These are phyloP conservation scores for Anarhynchus alexandrinus DNA, from an alignment of 2,113 vertebrate genomes.

Conservation along the genomic window DNA sequence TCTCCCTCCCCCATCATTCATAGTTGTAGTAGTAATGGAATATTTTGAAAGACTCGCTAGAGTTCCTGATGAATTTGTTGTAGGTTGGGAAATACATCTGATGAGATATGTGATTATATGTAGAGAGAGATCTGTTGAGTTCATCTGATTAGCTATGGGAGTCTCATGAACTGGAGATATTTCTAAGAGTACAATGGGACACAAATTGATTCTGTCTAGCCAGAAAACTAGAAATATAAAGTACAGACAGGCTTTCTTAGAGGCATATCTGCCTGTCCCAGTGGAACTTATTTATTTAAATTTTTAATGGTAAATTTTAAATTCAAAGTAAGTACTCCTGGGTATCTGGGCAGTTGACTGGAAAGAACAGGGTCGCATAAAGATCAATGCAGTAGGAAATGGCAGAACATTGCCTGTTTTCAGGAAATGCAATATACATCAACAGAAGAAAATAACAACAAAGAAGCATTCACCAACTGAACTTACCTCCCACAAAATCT, in stretches of 20 bases:
- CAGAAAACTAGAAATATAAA: background rate
- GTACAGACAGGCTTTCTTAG: background rate
- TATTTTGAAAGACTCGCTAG: background rate
- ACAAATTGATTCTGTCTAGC: background rate
- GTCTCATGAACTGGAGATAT: background rate
- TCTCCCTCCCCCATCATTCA: background rate
- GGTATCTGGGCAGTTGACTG: background rate
- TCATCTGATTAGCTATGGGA: background rate
- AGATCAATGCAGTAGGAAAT: background rate
- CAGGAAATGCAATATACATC: background rate
- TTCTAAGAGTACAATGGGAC: background rate
- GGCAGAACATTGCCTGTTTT: background rate
- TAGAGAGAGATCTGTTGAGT: background rate
- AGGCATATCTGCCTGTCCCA: background rate
- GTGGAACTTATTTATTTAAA: background rate
- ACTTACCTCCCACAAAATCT: background rate
- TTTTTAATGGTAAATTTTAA: background rate
- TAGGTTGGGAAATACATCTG: background rate
- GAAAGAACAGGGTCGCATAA: background rate
- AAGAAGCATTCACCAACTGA: background rate
- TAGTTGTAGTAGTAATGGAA: background rate
- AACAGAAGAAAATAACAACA: background rate
- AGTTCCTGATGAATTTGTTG: background rate
- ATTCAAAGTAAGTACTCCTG: background rate
- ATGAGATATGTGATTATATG: background rate